Conservation (phyloP, 2,888 invertebrate genomes). For the Caenorhabditis angaria region DNA sequence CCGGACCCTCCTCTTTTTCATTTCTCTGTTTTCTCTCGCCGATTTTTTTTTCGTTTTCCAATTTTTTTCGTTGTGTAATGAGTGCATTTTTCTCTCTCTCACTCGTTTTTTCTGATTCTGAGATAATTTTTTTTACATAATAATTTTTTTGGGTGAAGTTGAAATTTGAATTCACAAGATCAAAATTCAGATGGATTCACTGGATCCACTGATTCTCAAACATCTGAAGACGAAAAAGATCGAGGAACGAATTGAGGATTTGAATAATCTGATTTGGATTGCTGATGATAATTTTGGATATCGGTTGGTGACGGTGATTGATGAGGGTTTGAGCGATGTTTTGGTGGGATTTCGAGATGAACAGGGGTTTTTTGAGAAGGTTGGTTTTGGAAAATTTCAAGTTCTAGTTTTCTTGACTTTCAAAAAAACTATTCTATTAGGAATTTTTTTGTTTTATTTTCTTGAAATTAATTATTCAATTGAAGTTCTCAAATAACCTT, state of each 20-base stretch:
- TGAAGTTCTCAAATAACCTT: not conserved
- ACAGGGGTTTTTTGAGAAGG: conserved; percentile 66
- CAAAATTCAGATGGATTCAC: not conserved
- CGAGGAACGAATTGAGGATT: conserved; percentile 42
- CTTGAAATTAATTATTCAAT: not conserved
- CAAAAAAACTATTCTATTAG: too few species aligned
- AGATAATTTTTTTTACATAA: not conserved
- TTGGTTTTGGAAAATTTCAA: conserved; percentile 12
- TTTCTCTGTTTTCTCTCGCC: not conserved
- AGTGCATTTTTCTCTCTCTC: conserved; percentile 1
- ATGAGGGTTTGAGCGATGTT: conserved; percentile 48
- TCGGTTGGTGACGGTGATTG: conserved; percentile 52
- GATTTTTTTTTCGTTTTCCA: not conserved
- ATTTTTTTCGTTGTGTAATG: not conserved
- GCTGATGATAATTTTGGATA: conserved; percentile 56
- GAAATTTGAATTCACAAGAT: too few species aligned
- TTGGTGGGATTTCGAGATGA: conserved; percentile 64
- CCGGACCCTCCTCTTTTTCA: not conserved
- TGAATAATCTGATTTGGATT: conserved; percentile 60
- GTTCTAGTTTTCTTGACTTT: not conserved
- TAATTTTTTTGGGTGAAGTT: not conserved
- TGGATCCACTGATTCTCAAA: conserved; percentile 8
- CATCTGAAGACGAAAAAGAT: conserved; percentile 36
- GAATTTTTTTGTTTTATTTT: not conserved
- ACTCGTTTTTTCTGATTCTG: not conserved